phyloP scores from a whole-genome alignment of 2,113 vertebrate species.

The Aphelocoma coerulescens region DNA sequence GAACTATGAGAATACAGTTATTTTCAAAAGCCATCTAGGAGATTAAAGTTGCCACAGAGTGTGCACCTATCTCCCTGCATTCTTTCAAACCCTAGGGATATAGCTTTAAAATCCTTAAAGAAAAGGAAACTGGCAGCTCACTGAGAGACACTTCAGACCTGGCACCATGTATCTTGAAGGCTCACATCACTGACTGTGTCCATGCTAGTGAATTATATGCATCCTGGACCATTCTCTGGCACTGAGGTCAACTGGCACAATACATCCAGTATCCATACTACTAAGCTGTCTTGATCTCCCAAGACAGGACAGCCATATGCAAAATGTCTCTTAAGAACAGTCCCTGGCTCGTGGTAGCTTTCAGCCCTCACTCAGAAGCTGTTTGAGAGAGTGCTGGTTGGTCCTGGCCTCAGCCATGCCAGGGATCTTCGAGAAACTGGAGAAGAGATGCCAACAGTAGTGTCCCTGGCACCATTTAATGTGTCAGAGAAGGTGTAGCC shows the following conservation, averaged over 20 bases:
- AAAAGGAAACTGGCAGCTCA: neutral
- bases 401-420: neutral
- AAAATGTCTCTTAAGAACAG: neutral
- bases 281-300: neutral
- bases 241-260: neutral
- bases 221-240: neutral
- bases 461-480: neutral
- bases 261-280: neutral
- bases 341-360: neutral
- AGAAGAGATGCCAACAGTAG: neutral
- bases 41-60: neutral
- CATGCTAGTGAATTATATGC: neutral
- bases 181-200: neutral
- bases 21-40: neutral
- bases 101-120: constrained; percentile 28
- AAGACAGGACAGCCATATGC: neutral
- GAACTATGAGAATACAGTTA: neutral
- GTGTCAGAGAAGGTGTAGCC: neutral
- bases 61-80: neutral
- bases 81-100: neutral
- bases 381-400: neutral
- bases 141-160: neutral
- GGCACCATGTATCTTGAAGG: neutral
- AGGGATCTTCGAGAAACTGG: neutral
- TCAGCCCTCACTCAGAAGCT: neutral